These are phyloP conservation scores for Micropoecilia bifurca DNA, from an alignment of 2,797 vertebrate genomes.

Conservation along the genomic window DNA sequence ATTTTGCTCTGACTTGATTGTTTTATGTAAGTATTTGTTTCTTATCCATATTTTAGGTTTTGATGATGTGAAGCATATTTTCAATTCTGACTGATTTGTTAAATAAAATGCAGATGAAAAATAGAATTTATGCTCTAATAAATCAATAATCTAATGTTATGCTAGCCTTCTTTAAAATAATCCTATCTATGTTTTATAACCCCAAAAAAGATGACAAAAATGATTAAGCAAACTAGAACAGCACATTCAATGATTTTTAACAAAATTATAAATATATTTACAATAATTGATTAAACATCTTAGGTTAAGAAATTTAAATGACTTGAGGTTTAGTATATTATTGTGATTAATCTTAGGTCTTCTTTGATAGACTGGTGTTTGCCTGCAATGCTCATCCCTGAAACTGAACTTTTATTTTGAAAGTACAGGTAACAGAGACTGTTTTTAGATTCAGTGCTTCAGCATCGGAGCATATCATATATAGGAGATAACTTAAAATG, in stretches of 20 bases:
- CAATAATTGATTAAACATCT: background rate
- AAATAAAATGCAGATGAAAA: background rate
- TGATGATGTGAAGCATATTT: background rate
- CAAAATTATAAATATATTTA: background rate
- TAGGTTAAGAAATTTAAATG: background rate
- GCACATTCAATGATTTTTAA: background rate
- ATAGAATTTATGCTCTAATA: background rate
- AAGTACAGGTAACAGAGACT: background rate
- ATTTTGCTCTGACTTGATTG: background rate
- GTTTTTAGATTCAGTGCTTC: background rate
- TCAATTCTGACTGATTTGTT: background rate
- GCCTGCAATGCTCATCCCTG: slow-evolving; percentile 32
- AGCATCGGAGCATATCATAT: background rate
- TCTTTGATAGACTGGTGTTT: slow-evolving; percentile 23
- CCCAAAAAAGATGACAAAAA: background rate
- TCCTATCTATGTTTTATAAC: background rate
- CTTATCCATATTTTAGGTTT: background rate
- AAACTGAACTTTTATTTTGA: slow-evolving; percentile 1
- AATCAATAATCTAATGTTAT: background rate
- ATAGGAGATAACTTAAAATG: background rate
- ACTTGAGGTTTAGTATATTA: background rate
- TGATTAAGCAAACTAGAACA: background rate
- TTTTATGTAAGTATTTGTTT: background rate
- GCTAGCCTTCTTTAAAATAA: background rate
- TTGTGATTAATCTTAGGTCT: slow-evolving; percentile 13